phyloP scores from a whole-genome alignment of 2,888 invertebrate genomes.

The Pristionchus mayeri region DNA sequence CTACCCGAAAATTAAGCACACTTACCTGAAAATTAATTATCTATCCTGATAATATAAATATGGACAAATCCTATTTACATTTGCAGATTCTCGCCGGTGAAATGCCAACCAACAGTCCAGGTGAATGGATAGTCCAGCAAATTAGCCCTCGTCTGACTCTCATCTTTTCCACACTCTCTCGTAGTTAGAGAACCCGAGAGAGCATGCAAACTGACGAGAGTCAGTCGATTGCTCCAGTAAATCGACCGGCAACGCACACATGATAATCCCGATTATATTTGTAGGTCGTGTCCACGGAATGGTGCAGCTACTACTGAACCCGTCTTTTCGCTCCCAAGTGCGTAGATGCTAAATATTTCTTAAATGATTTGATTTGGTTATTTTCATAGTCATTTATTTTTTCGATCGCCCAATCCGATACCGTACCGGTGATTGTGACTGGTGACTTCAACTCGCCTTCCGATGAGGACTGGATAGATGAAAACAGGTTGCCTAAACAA shows the following conservation, averaged over 20 bases:
- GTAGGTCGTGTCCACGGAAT: conserved; percentile 38
- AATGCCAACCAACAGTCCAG: neutral
- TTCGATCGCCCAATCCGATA: conserved; percentile 37
- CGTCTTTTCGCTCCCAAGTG: conserved; percentile 48
- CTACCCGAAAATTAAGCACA: neutral
- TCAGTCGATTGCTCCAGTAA: neutral
- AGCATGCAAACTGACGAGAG: too few species aligned
- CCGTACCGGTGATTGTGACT: conserved; percentile 57
- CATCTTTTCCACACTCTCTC: too few species aligned
- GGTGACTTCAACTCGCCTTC: conserved; percentile 69
- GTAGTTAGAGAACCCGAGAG: too few species aligned
- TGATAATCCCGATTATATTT: neutral
- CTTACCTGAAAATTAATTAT: neutral
- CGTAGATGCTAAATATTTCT: too few species aligned
- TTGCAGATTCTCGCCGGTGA: conserved; percentile 12
- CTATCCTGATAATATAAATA: neutral
- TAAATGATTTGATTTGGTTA: too few species aligned
- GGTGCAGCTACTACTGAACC: neutral
- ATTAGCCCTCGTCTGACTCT: neutral
- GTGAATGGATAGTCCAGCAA: neutral
- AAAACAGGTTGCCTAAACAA: conserved; percentile 54
- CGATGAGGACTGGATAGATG: conserved; percentile 66
- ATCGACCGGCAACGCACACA: neutral
- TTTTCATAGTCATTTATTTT: too few species aligned
- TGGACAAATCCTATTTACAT: neutral